Evolutionary conservation across 2,888 invertebrate genomes (phyloP).

Genomic region (Drosophila ochracea): DNA sequence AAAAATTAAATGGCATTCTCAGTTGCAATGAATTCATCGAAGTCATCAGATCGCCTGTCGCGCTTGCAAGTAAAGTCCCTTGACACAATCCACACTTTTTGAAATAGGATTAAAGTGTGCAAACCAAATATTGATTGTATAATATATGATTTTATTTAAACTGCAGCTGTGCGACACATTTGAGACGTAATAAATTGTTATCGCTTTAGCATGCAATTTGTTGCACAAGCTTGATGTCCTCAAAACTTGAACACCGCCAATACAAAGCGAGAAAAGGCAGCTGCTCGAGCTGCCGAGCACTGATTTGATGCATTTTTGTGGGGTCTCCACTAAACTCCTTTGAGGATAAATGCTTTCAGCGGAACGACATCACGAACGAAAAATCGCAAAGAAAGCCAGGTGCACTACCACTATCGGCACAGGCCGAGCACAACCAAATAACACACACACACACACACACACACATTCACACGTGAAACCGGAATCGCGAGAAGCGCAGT

Average conservation of each 20-base stretch:
- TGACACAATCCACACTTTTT: not conserved
- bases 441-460: not conserved
- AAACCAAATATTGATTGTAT: not conserved
- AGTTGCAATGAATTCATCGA: slow-evolving; percentile 35
- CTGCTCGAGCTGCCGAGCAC: slow-evolving; percentile 23
- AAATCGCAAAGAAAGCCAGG: slow-evolving; percentile 36
- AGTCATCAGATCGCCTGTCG: slow-evolving; percentile 1
- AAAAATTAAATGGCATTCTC: slow-evolving; percentile 25
- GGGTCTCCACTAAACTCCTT: slow-evolving; percentile 56
- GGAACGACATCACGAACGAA: slow-evolving; percentile 23
- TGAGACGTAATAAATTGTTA: slow-evolving; percentile 25
- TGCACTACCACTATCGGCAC: slow-evolving; percentile 24
- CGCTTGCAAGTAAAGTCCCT: not conserved
- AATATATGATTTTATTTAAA: not conserved
- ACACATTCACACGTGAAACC: not conserved
- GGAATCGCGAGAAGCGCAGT: slow-evolving; percentile 59
- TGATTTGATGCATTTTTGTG: slow-evolving; percentile 54
- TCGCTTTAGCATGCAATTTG: slow-evolving; percentile 27
- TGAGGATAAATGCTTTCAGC: slow-evolving; percentile 66
- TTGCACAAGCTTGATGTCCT: not conserved
- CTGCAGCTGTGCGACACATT: not conserved
- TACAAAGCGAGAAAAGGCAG: slow-evolving; percentile 13
- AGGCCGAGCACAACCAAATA: slow-evolving; percentile 1
- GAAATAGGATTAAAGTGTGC: slow-evolving; percentile 1
- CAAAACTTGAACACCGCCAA: slow-evolving; percentile 9